Evolutionary conservation across 1,140 invertebrate genomes (phyloP).

Genomic region (Cotesia glomerata): DNA sequence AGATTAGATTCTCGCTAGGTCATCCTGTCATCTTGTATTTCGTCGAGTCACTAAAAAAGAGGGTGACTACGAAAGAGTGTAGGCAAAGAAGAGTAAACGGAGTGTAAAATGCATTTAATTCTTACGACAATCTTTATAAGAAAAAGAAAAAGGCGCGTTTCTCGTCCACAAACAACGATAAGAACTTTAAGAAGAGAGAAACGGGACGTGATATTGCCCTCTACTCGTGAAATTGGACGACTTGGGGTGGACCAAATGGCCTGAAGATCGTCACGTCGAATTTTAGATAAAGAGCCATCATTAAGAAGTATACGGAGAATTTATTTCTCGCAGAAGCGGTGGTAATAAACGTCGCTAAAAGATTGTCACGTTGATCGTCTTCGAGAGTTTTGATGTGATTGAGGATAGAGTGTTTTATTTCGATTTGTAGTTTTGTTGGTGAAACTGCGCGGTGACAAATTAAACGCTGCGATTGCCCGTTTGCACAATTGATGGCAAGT

Average conservation of each 20-base stretch:
- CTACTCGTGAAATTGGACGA: not conserved
- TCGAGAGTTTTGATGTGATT: not conserved
- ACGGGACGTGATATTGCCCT: not conserved
- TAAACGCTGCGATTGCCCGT: conserved; percentile 33
- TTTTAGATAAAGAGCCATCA: not conserved
- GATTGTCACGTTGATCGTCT: not conserved
- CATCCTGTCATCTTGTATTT: too few relatives aligned
- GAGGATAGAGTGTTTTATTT: not conserved
- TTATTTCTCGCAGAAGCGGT: too few relatives aligned
- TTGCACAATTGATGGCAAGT: conserved; percentile 20
- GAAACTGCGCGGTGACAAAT: conserved; percentile 29
- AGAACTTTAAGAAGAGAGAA: not conserved
- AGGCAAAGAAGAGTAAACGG: conserved; percentile 35
- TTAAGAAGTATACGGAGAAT: not conserved
- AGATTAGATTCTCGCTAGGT: too few relatives aligned
- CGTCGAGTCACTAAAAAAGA: too few relatives aligned
- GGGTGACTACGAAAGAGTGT: conserved; percentile 32
- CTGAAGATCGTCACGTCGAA: not conserved
- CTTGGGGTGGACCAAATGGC: not conserved
- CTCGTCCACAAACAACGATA: conserved; percentile 1
- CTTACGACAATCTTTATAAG: conserved; percentile 34
- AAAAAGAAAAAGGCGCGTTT: not conserved
- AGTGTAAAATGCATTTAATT: conserved; percentile 54
- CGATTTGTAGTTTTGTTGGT: not conserved
- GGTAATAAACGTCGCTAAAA: too few relatives aligned